A percentile compares a stretch with the other conserved stretches of the same genome.
These are phyloP conservation scores for Smittia sp. DNA, from an alignment of 2,888 invertebrate species.

Conservation along the genomic window DNA sequence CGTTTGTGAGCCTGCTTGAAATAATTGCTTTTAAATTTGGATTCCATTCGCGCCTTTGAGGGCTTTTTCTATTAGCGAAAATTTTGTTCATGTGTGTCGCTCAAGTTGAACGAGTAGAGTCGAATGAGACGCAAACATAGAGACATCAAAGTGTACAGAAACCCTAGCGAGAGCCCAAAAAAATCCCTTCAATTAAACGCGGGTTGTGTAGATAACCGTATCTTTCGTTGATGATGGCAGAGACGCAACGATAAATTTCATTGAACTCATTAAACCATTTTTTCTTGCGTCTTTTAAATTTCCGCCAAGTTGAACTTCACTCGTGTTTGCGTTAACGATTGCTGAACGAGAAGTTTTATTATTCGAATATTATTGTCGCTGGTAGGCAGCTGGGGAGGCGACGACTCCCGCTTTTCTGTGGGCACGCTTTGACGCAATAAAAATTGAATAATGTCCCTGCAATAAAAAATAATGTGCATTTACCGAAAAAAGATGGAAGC, in stretches of 20 bases:
- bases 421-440: constrained; percentile 4
- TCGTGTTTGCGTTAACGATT: constrained; percentile 20
- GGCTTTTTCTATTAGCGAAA: background rate
- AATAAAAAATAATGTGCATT: constrained; percentile 34
- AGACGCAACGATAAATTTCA: constrained; percentile 23
- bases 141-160: too few species aligned
- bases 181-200: too few species aligned
- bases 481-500: constrained; percentile 6
- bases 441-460: constrained; percentile 32
- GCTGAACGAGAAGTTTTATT: constrained; percentile 16
- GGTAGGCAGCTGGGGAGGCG: background rate
- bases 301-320: constrained; percentile 28
- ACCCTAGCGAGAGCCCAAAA: too few species aligned
- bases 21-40: constrained; percentile 13
- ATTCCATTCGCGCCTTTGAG: constrained; percentile 1
- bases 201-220: too few species aligned
- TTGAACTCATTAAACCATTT: constrained; percentile 36
- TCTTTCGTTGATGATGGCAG: background rate
- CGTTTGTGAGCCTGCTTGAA: constrained; percentile 22
- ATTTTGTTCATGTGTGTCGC: too few species aligned
- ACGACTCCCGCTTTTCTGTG: background rate
- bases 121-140: too few species aligned
- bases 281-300: background rate
- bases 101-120: too few species aligned
- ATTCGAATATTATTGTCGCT: constrained; percentile 34